Evolutionary conservation across 2,113 vertebrate species (phyloP), one percentile per base, ranked within the genome.

Genomic region (Polyodon spathula): DNA sequence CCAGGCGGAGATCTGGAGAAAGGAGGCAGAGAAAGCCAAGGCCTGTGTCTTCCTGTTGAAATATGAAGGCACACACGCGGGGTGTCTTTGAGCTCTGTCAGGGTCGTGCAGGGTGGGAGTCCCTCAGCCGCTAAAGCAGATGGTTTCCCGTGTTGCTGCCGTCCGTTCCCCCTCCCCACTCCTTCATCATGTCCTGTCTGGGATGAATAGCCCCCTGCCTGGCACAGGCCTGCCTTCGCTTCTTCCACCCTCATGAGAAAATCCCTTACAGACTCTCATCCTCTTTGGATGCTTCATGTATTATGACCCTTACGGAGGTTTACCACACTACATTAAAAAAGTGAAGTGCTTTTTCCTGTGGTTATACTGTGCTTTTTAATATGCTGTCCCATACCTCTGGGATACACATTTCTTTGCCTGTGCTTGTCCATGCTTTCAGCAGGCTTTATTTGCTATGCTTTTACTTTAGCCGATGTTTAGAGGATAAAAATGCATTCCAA

Each of bases 81-180:
- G 75, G 77, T 72, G 71, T 69, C 80, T 70, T 66, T 62, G 65
- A 53, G 58, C 76, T 73, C 86, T 84, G 72, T 71, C 77, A 76
- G 81, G 74, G 79, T 82, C 77, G 80, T 82, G 81, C 78, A 81
- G 78, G 80, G 82, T 85, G 83, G 84, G 80, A 83, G 84, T 79
- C 78, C 80, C 76, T 75, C 75, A 74, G 75, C 67, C 73, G 81
- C 82, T 84, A 87, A 87, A 87, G 82, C 85, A 87, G 86, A 87
- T 85, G 86, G 79, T 72, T 52, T 73, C 66, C 72, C 77, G 80
- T 68, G 70, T 76, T 68, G 71, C 77, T 78, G 63, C 72, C 77
- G 76, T 70, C 72, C 53, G 54, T 54, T 7, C 10, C 16, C 27
- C 58, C 56, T 64, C 70, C 60, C 67, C 70, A 71, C 50, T 70